Evolutionary conservation across 2,797 vertebrate species (phyloP), one percentile per base, ranked within the genome.

Genomic region (Neoniphon sammara): DNA sequence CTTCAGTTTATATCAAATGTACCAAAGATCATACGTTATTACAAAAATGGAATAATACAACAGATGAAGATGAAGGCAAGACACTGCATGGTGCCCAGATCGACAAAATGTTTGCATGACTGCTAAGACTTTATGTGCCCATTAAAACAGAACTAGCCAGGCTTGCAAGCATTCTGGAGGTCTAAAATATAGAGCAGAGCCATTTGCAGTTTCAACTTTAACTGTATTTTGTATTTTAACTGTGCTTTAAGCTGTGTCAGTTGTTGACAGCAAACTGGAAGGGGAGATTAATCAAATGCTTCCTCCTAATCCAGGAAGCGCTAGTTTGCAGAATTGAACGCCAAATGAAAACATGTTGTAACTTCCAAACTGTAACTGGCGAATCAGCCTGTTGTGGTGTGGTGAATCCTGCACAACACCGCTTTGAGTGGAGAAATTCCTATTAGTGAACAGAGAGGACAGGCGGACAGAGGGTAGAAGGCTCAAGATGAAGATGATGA

Each of bases 291-390:
- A 68, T 65, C 18, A 34, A 12, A 17, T 49, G 30, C 64, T 55
- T 15, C 27, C 44, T 17, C 44, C 44, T 46, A 46, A 46, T 5
- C 27, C 21, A 27, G 42, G 57, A 39, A 65, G 34, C 15, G 14
- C 4, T 23, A 1, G n/a, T 69, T 75, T 81, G 42, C 52, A 63
- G 17, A 52, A 36, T 34, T 20, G 34, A 61, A 47, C 18, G 55
- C 1, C 18, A 42, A 34, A 1, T 44, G 17, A 49, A 73, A 67
- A 70, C 23, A 59, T 53, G 57, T n/a, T 34, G n/a, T 39, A 39
- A 17, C 44, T 46, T 46, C 0, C 6, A 31, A 56, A 72, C 7
- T 10, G 52, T 36, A 55, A 25, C 60, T 58, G 25, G 4, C 25
- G 4, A 18, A 64, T 44, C 53, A 64, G 47, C 36, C 66, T 44